Conservation (phyloP, 2,797 vertebrate species). For the Myotis planiceps region DNA sequence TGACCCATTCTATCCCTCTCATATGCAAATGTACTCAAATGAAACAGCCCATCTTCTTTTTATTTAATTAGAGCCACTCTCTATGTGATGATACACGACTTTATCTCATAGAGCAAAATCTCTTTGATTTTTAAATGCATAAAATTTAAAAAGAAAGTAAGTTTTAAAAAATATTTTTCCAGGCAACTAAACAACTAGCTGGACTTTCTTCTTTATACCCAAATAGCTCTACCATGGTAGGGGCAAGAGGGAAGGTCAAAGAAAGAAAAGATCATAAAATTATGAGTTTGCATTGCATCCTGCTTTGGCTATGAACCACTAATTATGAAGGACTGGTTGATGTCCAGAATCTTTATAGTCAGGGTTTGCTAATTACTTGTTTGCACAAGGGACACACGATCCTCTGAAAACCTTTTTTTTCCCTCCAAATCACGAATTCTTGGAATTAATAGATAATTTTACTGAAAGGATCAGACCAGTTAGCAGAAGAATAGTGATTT, state of each 20-base stretch:
- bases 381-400: not conserved
- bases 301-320: not conserved
- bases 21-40: not conserved
- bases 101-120: constrained; percentile 9
- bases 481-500: constrained; percentile 15
- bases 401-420: constrained; percentile 37
- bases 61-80: constrained; percentile 17
- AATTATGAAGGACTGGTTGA: not conserved
- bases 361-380: not conserved
- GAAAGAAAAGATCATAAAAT: not conserved
- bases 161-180: not conserved
- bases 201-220: not conserved
- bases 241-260: not conserved
- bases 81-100: not conserved
- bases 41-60: not conserved
- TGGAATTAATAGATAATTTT: constrained; percentile 31
- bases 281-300: not conserved
- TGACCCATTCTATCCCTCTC: not conserved
- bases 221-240: not conserved
- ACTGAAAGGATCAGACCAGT: not conserved
- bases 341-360: not conserved
- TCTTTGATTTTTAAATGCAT: constrained; percentile 23
- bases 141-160: not conserved
- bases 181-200: not conserved
- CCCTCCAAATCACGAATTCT: not conserved